phyloP scores from a whole-genome alignment of 1,140 invertebrate species.

The Euura lappo region DNA sequence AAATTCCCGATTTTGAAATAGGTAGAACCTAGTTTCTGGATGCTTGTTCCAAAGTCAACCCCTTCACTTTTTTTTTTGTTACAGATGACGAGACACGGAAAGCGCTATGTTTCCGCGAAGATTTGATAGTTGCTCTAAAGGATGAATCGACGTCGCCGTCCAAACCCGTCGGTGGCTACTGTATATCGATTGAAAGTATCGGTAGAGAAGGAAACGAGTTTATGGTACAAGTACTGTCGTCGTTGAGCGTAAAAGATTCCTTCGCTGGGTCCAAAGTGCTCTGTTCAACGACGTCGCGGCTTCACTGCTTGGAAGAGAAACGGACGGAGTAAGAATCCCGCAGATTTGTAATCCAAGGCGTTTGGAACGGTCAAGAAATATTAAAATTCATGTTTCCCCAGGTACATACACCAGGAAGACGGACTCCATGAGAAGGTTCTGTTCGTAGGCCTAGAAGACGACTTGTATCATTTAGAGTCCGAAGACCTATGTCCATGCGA shows the following conservation, averaged over 20 bases:
- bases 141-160: constrained; percentile 19
- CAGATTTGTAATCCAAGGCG: background rate
- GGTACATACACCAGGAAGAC: constrained; percentile 33
- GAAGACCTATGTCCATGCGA: constrained; percentile 33
- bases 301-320: constrained; percentile 46
- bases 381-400: no score
- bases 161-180: constrained; percentile 38
- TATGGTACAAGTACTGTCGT: constrained; percentile 35
- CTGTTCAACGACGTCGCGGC: constrained; percentile 32
- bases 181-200: constrained; percentile 37
- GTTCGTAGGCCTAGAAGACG: constrained; percentile 28
- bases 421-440: constrained; percentile 37
- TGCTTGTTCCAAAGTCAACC: no score
- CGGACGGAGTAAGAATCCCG: constrained; percentile 36
- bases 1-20: constrained; percentile 1
- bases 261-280: constrained; percentile 40
- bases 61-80: constrained; percentile 1
- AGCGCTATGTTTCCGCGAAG: constrained; percentile 42
- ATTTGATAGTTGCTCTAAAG: constrained; percentile 38
- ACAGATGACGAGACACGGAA: constrained; percentile 33
- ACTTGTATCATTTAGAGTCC: constrained; percentile 32
- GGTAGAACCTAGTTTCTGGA: background rate
- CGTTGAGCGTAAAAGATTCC: constrained; percentile 37
- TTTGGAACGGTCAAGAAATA: background rate
- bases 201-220: constrained; percentile 30